A percentile compares a stretch with the other conserved stretches of the same genome.
Conservation (phyloP, 2,113 vertebrate species). For the Orycteropus afer region DNA sequence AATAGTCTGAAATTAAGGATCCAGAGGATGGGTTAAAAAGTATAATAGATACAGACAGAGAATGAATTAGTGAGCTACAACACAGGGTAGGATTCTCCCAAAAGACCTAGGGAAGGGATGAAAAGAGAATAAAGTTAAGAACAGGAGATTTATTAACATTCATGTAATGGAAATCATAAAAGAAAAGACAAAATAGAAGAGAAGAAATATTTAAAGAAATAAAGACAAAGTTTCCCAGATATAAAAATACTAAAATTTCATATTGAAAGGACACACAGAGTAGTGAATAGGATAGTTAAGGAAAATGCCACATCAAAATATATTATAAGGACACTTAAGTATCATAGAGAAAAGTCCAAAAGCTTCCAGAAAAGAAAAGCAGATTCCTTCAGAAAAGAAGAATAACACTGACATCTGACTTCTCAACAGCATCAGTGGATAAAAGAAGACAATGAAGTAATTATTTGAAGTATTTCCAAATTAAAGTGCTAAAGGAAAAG, state of each 20-base stretch:
- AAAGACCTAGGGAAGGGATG: background rate
- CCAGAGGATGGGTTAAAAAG: background rate
- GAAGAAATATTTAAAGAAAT: constrained; percentile 25
- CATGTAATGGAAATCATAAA: background rate
- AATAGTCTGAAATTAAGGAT: background rate
- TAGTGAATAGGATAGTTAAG: background rate
- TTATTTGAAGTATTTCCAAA: background rate
- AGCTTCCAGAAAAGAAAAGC: background rate
- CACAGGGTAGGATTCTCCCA: background rate
- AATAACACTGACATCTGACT: background rate
- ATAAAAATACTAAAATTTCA: constrained; percentile 21
- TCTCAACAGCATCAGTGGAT: background rate
- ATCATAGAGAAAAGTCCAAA: background rate
- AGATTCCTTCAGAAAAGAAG: background rate
- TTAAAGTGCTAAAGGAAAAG: background rate
- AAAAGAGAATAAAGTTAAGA: constrained; percentile 23
- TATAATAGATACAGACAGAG: background rate
- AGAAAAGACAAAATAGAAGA: background rate
- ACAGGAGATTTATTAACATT: background rate
- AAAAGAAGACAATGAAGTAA: background rate
- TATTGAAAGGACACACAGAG: background rate
- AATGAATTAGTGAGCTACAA: background rate
- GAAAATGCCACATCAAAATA: background rate
- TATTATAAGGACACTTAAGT: background rate
- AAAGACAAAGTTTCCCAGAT: background rate